A percentile compares a stretch with the other conserved stretches of the same genome.
Conservation (phyloP, 2,113 vertebrate species). For the Rana temporaria region DNA sequence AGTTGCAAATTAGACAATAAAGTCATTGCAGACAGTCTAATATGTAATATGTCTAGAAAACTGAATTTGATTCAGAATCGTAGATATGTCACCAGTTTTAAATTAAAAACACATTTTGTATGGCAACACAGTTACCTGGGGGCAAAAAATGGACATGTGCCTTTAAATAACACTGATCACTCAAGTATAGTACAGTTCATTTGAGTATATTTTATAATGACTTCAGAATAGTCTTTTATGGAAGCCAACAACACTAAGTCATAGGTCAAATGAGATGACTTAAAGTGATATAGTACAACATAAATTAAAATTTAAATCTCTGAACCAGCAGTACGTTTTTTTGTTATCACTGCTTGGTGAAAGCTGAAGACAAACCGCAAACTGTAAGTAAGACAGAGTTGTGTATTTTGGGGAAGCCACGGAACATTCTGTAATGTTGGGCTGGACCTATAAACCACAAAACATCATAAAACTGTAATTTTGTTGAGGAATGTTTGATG, state of each 20-base stretch:
- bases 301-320: not conserved
- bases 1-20: no score
- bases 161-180: no score
- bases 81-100: no score
- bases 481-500: constrained; percentile 23
- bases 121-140: no score
- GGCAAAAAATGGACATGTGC: no score
- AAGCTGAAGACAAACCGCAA: constrained; percentile 15
- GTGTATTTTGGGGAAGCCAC: constrained; percentile 5
- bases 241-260: not conserved
- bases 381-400: constrained; percentile 2
- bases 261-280: not conserved
- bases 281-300: constrained; percentile 5
- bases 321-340: not conserved
- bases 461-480: constrained; percentile 39
- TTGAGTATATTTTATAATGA: no score
- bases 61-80: no score
- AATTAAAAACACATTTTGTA: no score
- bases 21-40: no score
- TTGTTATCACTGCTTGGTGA: constrained; percentile 1
- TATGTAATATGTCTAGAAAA: no score
- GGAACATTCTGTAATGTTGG: constrained; percentile 35
- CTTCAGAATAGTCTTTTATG: no score
- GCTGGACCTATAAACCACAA: constrained; percentile 42
- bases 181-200: no score